phyloP scores from a whole-genome alignment of 2,888 invertebrate genomes.

The Chymomyza fuscimana region DNA sequence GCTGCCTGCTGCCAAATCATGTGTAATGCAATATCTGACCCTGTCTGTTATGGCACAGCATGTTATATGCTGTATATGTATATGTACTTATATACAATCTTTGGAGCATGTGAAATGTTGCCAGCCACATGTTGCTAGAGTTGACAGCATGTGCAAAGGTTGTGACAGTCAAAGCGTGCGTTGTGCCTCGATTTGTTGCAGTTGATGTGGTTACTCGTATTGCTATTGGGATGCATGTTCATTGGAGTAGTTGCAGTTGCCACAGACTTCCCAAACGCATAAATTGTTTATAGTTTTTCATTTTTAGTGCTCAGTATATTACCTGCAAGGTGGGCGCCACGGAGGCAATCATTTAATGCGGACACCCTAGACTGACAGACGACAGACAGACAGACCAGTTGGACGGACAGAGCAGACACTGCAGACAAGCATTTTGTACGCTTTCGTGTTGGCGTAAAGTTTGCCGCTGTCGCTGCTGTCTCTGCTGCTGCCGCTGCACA shows the following conservation, averaged over 20 bases:
- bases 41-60: background rate
- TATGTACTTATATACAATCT: no score
- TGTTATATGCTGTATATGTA: background rate
- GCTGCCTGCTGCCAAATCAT: slow-evolving; percentile 20
- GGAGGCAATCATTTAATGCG: slow-evolving; percentile 2
- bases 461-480: background rate
- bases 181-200: slow-evolving; percentile 35
- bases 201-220: background rate
- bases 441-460: slow-evolving; percentile 65
- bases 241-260: slow-evolving; percentile 1
- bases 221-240: background rate
- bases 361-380: background rate
- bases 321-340: slow-evolving; percentile 39
- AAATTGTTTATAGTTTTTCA: slow-evolving; percentile 66
- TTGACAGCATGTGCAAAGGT: slow-evolving; percentile 48
- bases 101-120: background rate
- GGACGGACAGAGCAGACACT: background rate
- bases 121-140: slow-evolving; percentile 30
- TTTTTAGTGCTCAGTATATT: background rate
- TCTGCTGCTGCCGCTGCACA: background rate
- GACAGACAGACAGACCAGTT: background rate
- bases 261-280: slow-evolving; percentile 67
- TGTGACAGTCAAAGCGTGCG: slow-evolving; percentile 63
- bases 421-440: slow-evolving; percentile 29
- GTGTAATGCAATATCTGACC: slow-evolving; percentile 51